Percentiles rank a stretch among this genome's conserved stretches.
phyloP scores from a whole-genome alignment of 2,113 vertebrate species.

The Oryzias celebensis region DNA sequence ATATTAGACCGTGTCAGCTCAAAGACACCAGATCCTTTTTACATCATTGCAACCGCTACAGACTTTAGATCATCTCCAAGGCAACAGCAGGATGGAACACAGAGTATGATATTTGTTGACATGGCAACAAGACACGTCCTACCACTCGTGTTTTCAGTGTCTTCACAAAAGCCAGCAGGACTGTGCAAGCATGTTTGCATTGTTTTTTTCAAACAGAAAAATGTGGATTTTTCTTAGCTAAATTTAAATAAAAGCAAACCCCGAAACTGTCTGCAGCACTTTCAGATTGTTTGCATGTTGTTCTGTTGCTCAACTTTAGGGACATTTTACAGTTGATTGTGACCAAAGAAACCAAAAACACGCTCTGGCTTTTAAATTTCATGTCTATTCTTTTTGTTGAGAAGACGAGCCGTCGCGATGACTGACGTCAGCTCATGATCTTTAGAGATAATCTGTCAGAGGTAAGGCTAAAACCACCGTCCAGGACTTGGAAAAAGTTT shows the following conservation, averaged over 20 bases:
- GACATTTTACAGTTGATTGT: no score
- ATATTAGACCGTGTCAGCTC: constrained; percentile 35
- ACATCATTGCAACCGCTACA: constrained; percentile 42
- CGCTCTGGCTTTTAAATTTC: no score
- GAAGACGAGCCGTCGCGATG: no score
- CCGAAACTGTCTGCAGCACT: background rate
- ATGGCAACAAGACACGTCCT: constrained; percentile 72
- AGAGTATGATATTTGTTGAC: constrained; percentile 68
- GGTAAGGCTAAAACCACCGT: no score
- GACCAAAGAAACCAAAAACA: no score
- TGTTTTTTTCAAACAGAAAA: constrained; percentile 7
- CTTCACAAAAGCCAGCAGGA: constrained; percentile 28
- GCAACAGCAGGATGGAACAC: constrained; percentile 63
- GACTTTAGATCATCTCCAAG: constrained; percentile 66
- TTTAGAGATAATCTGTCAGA: no score
- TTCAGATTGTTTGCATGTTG: no score
- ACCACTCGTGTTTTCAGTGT: constrained; percentile 36
- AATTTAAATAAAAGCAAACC: background rate
- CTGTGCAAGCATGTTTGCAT: constrained; percentile 15
- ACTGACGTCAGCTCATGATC: no score
- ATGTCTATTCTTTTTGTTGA: no score
- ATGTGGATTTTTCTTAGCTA: background rate
- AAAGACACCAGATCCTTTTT: constrained; percentile 54
- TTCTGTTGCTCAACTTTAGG: no score
- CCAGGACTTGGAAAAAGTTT: no score